Base-by-base conservation (phyloP, 2,797 vertebrate genomes). In the Graptemys geographica region DNA sequence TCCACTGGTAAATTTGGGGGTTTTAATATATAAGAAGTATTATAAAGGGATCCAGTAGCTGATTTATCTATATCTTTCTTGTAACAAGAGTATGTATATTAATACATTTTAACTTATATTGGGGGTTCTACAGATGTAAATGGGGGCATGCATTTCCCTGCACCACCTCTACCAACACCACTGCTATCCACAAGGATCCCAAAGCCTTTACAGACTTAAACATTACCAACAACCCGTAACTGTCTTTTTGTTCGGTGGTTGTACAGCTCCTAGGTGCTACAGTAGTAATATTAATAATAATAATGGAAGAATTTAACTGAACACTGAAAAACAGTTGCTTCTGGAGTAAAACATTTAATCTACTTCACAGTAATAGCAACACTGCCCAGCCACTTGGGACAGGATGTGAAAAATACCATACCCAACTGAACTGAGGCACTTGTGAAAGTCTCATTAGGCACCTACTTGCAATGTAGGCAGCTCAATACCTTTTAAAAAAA, bases 381-480 rank as follows among this genome's bases (percentile, higher is more conserved):
- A 79, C 82, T 93, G 86, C 7, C 0, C 19, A 90, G 83, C 80
- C 88, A 55, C 90, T 90, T n/a, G 13, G 80, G 90, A 81, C 21
- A 53, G 89, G 85, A 96, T 93, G 82, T 33, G 90, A 86, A 84
- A 90, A 93, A 90, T 83, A 95, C 94, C 90, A 94, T 65, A 93
- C 94, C 89, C 95, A 90, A 96, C 96, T 96, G 96, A 81, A 92
- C 95, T n/a, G 89, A 95, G 88, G 94, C 83, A 88, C 84, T 92
- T 93, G 80, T 90, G 86, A 92, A 97, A 95, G 86, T 95, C 92
- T 93, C 95, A 94, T 86, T 88, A 97, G 96, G 95, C 94, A 93
- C 83, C 56, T 95, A 94, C 91, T 93, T 96, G 83, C 95, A 97
- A 96, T 97, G 95, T 94, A 0, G 79, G 82, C 81, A 84, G 79